A percentile compares a stretch with the other conserved stretches of the same genome.
phyloP scores from a whole-genome alignment of 2,888 invertebrate species.

The Automeris io region DNA sequence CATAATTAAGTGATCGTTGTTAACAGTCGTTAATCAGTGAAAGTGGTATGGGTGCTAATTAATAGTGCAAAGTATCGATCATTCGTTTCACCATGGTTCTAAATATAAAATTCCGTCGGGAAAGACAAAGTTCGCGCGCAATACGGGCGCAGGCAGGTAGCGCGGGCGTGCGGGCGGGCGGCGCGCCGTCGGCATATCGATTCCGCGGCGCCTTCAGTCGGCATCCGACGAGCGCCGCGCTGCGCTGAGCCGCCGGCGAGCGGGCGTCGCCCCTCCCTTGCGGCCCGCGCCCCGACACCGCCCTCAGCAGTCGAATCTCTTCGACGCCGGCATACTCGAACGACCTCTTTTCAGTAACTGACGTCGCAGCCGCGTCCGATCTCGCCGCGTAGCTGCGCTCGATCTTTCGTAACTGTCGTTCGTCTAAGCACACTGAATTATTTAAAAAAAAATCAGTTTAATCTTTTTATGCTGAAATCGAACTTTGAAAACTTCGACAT shows the following conservation, averaged over 20 bases:
- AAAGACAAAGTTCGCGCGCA: constrained; percentile 77
- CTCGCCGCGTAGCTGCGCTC: constrained; percentile 67
- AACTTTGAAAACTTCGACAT: constrained; percentile 3
- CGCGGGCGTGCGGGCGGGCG: constrained; percentile 47
- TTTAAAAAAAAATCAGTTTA: constrained; percentile 8
- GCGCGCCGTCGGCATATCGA: constrained; percentile 66
- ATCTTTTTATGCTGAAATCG: background rate
- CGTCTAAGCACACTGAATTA: constrained; percentile 19
- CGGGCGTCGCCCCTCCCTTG: constrained; percentile 56
- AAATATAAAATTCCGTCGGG: constrained; percentile 75
- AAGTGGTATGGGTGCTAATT: constrained; percentile 56
- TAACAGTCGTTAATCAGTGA: constrained; percentile 21
- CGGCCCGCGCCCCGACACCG: constrained; percentile 39
- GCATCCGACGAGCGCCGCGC: constrained; percentile 74
- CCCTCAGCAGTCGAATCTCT: constrained; percentile 46
- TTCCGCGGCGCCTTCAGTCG: constrained; percentile 72
- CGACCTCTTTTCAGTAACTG: constrained; percentile 73
- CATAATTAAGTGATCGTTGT: background rate
- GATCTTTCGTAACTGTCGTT: constrained; percentile 36
- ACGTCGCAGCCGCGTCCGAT: constrained; percentile 67
- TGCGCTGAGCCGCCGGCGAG: constrained; percentile 70
- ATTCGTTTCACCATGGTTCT: constrained; percentile 74
- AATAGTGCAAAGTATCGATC: constrained; percentile 75
- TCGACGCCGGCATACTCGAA: constrained; percentile 71
- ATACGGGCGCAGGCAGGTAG: constrained; percentile 55